Base-by-base conservation (phyloP, 53 echinoderm and acorn worm genomes). In the Echinarachnius parma region DNA sequence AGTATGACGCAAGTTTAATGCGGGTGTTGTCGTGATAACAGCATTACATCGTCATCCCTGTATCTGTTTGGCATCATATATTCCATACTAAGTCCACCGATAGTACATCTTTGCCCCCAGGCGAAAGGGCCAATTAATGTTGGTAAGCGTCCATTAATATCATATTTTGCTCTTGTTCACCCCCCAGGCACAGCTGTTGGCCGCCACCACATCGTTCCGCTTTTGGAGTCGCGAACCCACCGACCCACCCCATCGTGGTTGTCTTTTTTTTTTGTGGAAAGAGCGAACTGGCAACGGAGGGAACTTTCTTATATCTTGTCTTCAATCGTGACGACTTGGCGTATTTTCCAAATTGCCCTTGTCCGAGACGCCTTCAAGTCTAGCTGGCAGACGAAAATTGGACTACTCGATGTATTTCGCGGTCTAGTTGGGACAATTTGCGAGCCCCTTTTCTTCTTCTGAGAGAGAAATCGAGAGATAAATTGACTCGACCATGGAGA, bases 101-200 rank as follows among this genome's bases (percentile, higher is more conserved):
- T 65, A 29, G 46, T 45, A 65, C 19, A 45, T 44, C 31, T 68
- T 68, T 4, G 14, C 53, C 68, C 34, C 30, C 29, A 19, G 68
- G 68, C 50, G 53, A 50, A 37, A 52, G 16, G 68, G 44, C 46
- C 37, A 68, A 68, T 66, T 68, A 68, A 50, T 68, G 22, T 32
- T 22, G 21, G 52, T 68, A 50, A 50, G 28, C 29, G 34, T 13
- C 13, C 57, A 56, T 35, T 72, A 72, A 72, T 56, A 26, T 53
- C 37, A 39, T 72, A 33, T 69, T 53, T 46, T 72, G 34, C 74
- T 53, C 46, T 65, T 18, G 31, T 48, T 66, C 27, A 27, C 10
- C 57, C 74, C 57, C 15, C 74, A 72, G 74, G 74, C 74, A 56
- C 16, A 7, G 18, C 74, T 72, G 74, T 72, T 72, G 36, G 39